These are phyloP conservation scores for Dolichomitus sp. DNA, from an alignment of 2,888 invertebrate genomes.

Conservation along the genomic window DNA sequence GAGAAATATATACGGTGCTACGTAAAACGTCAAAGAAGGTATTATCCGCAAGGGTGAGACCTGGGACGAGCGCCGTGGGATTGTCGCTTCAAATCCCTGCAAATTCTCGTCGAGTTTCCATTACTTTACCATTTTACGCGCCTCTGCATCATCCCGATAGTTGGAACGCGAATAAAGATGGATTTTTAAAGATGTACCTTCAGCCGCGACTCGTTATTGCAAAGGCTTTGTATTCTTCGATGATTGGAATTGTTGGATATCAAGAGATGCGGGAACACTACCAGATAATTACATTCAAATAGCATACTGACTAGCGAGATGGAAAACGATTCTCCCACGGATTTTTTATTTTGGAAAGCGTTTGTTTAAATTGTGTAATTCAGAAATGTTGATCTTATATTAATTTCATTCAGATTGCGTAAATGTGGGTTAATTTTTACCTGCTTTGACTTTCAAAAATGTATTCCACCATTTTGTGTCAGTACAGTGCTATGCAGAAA, in stretches of 20 bases:
- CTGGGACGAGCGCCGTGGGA: slow-evolving; percentile 40
- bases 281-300: no score
- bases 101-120: slow-evolving; percentile 56
- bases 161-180: slow-evolving; percentile 32
- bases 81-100: slow-evolving; percentile 48
- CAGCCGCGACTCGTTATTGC: slow-evolving; percentile 1
- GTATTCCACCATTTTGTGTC: no score
- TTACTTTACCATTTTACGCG: slow-evolving; percentile 60
- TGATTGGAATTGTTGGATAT: background rate
- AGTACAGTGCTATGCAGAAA: no score
- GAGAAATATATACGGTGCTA: background rate
- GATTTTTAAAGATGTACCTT: slow-evolving; percentile 28
- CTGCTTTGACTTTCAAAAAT: no score
- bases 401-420: no score
- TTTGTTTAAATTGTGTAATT: no score
- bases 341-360: no score
- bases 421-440: no score
- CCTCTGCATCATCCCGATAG: slow-evolving; percentile 48
- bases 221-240: slow-evolving; percentile 2
- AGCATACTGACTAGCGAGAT: no score
- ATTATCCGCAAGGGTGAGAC: slow-evolving; percentile 48
- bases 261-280: background rate
- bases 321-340: no score
- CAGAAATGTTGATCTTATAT: no score
- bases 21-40: slow-evolving; percentile 44